phyloP scores from a whole-genome alignment of 2,797 vertebrate species.

The Anguilla anguilla region DNA sequence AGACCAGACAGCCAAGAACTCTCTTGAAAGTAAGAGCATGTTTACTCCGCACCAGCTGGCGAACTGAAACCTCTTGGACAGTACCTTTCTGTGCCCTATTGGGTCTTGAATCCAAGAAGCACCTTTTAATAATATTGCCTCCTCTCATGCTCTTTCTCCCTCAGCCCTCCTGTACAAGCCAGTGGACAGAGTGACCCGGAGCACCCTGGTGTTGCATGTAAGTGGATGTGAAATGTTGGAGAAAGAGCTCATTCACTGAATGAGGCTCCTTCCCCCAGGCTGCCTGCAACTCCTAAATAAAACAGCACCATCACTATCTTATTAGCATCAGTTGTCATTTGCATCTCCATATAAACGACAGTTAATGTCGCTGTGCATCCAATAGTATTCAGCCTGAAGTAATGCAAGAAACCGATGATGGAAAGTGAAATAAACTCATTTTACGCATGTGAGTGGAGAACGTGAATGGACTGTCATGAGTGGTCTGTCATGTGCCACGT shows the following conservation, averaged over 20 bases:
- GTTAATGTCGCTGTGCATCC: neutral
- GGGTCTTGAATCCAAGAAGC: neutral
- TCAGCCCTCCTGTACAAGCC: slow-evolving; percentile 94
- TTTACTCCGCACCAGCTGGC: slow-evolving; percentile 13
- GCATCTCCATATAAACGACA: neutral
- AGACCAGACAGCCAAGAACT: slow-evolving; percentile 89
- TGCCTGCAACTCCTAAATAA: neutral
- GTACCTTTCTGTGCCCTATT: neutral
- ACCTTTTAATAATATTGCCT: neutral
- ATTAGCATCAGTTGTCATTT: neutral
- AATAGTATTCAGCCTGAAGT: neutral
- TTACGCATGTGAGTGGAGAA: neutral
- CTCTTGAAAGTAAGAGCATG: slow-evolving; percentile 88
- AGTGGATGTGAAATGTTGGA: slow-evolving; percentile 63
- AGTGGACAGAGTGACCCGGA: slow-evolving; percentile 95
- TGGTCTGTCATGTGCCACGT: slow-evolving; percentile 27
- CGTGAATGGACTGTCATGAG: neutral
- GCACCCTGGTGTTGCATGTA: slow-evolving; percentile 94
- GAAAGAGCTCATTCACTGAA: neutral
- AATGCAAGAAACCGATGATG: neutral
- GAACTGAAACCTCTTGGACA: neutral
- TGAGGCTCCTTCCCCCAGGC: neutral
- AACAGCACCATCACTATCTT: neutral
- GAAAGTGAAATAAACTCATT: neutral
- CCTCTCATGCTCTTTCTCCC: slow-evolving; percentile 37